Evolutionary conservation across 2,113 vertebrate genomes (phyloP), one percentile per base, ranked within the genome.

Genomic region (Craseonycteris thonglongyai): DNA sequence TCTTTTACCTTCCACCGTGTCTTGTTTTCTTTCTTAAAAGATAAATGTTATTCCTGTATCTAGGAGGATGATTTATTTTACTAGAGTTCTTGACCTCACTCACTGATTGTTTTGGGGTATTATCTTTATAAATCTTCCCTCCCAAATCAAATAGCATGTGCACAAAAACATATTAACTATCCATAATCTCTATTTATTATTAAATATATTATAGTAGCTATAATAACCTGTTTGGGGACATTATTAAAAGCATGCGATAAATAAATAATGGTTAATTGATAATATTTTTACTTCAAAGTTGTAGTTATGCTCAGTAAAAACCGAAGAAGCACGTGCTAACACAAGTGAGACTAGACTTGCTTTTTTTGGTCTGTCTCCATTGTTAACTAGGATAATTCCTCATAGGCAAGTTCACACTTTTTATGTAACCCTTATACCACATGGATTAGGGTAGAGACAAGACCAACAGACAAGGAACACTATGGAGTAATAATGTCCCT

Each of bases 391-490:
- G 3, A 72, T 15, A 59, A 21, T 24, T 38, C 6, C 7, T 75
- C 54, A 76, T 18, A 47, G n/a, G 24, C 42, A 4, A 21, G 38
- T 2, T 15, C 16, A 5, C 28, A 7, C 9, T 2, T 45, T 54
- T 49, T 30, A 38, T 0, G 85, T 28, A 75, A 65, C 15, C 4
- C 16, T 24, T 15, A 38, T 0, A 12, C 21, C 16, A 22, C 33
- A 58, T 9, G 2, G 47, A 2, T 56, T 28, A 49, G 30, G 3
- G 9, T 28, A 4, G 38, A 69, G 12, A 16, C 6, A 58, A 6
- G 12, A 2, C 19, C 2, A 9, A 18, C 1, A 47, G 3, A 82
- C 10, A 14, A 78, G 2, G 5, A 0, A 22, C 1, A 42, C 1
- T 30, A 21, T 2, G 18, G 3, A 61, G 10, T 0, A 66, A 14